phyloP scores from a whole-genome alignment of 2,797 vertebrate genomes.

The Chaunax sp. region DNA sequence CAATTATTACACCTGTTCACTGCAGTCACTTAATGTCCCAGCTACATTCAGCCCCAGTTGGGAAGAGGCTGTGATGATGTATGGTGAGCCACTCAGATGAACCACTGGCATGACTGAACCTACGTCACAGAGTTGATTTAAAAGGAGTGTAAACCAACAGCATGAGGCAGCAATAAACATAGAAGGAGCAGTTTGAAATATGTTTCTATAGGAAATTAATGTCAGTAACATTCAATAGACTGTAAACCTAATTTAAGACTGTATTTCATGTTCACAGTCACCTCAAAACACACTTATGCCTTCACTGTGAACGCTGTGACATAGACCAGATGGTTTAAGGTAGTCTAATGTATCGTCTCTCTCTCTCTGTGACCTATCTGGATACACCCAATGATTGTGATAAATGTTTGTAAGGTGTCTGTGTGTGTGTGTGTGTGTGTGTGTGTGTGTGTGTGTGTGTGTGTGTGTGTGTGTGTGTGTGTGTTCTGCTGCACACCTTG shows the following conservation, averaged over 20 bases:
- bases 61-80: conserved; percentile 15
- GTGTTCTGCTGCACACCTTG: conserved; percentile 16
- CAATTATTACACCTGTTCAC: conserved; percentile 16
- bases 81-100: conserved; percentile 35
- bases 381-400: conserved; percentile 41
- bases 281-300: conserved; percentile 10
- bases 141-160: conserved; percentile 25
- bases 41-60: not conserved
- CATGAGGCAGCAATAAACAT: conserved; percentile 18
- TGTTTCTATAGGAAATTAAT: conserved; percentile 1
- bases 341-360: conserved; percentile 37
- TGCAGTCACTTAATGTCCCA: not conserved
- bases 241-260: conserved; percentile 29
- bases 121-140: conserved; percentile 29
- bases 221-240: not conserved
- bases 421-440: conserved; percentile 11
- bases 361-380: conserved; percentile 46
- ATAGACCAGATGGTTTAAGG: conserved; percentile 51
- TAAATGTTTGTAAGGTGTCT: conserved; percentile 26
- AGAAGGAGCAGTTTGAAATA: not conserved
- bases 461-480: not conserved
- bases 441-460: conserved; percentile 1
- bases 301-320: conserved; percentile 35
- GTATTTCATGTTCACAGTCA: not conserved
- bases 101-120: conserved; percentile 23